Base-by-base conservation (phyloP, 1,140 invertebrate genomes). In the Heliconius hermathena region DNA sequence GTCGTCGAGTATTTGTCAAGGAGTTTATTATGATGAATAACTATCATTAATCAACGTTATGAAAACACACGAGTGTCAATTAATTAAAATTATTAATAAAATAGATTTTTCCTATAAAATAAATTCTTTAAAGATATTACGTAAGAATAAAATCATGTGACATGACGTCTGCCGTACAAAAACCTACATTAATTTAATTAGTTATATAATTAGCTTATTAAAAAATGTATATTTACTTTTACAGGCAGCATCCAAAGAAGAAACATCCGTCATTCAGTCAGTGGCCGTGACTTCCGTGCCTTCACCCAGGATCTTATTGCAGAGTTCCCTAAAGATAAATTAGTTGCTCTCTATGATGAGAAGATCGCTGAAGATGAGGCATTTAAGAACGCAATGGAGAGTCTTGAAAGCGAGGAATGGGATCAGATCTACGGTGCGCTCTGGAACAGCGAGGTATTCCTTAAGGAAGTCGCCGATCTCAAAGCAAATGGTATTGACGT, bases 351-450 rank as follows among this genome's bases (percentile, higher is more conserved):
- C 2, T 91, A 83, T 76, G 83, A 94, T 1, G 71, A 91, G 78
- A 94, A 94, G 71, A 80, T 90, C n/a, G 85, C 82, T 41, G 88
- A 89, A 29, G 87, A 92, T 36, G 90, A 87, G 71, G 88, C 83
- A 11, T 94, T 94, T 86, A 89, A 73, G 33, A 76, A 77, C 0
- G 89, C 91, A 26, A 90, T 94, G 77, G 85, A 89, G 13, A 92
- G 89, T 38, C 84, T 94, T 0, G 26, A 87, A n/a, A 87, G 85
- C 29, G 89, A 91, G 1, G 91, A 94, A 79, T 94, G 87, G 87
- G 49, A 82, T 1, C 16, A 82, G 13, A 76, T 89, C 1, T 90
- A 85, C 81, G 57, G 33, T 36, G 90, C 92, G 41, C 84, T 94
- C 0, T 88, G 87, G 87, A 77, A 89, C 0, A 93, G 82, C 73